Base-by-base conservation (phyloP, 2,113 vertebrate species). In the Chlorocebus sabaeus region DNA sequence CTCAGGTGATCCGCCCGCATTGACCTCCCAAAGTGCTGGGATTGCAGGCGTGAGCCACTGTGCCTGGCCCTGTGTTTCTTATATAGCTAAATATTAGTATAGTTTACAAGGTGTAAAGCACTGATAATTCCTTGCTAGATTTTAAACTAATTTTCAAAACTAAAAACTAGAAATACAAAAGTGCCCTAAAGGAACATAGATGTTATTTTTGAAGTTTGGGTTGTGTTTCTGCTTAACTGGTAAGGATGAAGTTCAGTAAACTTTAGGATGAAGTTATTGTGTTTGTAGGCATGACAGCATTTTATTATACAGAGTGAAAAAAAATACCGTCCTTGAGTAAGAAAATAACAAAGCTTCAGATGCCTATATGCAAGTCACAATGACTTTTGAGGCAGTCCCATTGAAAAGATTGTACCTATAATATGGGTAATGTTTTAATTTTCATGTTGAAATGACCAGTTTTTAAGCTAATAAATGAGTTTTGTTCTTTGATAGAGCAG, bases 201-300 rank as follows among this genome's bases (percentile, higher is more conserved):
- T n/a, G 55, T 84, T 94, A 55, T 52, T 96, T 70, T 88, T 95
- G 67, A 96, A 76, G 40, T 90, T 57, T 68, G 40, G 64, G 59
- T 52, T 20, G 4, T 90, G 14, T 79, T 59, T 61, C 0, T 81
- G 61, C 40, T 92, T 96, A 80, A 73, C 48, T 90, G 76, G 25
- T 61, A 16, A 90, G 55, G n/a, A 80, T 57, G 43, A 85, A 59
- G 61, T 76, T 94, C 38, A 57, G 38, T 86, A 89, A 75, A 75
- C 17, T 89, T 91, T 35, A 83, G 61, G 89, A 38, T 83, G 79
- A 75, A 68, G 88, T 75, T 95, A 89, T 57, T 93, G 55, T 91
- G 59, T 73, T 78, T 91, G 7, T 93, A 82, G 76, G 78, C n/a
- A 68, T 48, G 70, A 18, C 40, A 35, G 35, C 95, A 50, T 97